phyloP scores from a whole-genome alignment of 2,888 invertebrate genomes.

The Chloroclysta siterata region DNA sequence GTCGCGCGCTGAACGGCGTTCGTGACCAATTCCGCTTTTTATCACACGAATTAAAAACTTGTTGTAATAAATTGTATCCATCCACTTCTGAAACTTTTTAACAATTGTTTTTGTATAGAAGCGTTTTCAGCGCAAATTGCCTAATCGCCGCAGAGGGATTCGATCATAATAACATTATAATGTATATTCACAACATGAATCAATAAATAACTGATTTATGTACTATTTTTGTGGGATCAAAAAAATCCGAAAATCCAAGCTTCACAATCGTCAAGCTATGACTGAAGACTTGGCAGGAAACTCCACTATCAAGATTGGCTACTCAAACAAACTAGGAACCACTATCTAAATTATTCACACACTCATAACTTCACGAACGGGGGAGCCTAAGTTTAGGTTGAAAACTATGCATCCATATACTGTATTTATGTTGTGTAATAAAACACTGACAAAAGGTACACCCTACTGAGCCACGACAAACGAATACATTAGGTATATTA shows the following conservation, averaged over 20 bases:
- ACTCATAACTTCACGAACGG: neutral
- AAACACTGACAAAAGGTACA: slow-evolving; percentile 5
- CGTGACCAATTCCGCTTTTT: slow-evolving; percentile 55
- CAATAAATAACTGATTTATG: no score
- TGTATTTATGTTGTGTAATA: neutral
- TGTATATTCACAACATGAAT: no score
- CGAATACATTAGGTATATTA: slow-evolving; percentile 32
- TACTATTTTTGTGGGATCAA: no score
- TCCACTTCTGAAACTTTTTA: neutral
- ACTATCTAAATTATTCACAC: slow-evolving; percentile 1
- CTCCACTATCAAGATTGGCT: neutral
- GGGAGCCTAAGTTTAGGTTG: neutral
- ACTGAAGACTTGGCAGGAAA: neutral
- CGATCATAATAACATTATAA: no score
- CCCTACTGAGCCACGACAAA: slow-evolving; percentile 26
- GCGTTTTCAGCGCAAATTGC: neutral
- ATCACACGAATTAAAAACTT: slow-evolving; percentile 49
- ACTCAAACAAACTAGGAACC: neutral
- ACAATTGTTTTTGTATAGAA: neutral
- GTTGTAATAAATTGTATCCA: slow-evolving; percentile 1
- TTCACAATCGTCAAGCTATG: no score
- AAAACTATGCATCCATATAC: neutral
- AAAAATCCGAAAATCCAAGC: no score
- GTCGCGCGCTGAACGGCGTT: slow-evolving; percentile 52
- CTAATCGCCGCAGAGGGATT: neutral